Evolutionary conservation across 2,888 invertebrate genomes (phyloP), one percentile per base, ranked within the genome.

Genomic region (Mesorhabditis sp.): DNA sequence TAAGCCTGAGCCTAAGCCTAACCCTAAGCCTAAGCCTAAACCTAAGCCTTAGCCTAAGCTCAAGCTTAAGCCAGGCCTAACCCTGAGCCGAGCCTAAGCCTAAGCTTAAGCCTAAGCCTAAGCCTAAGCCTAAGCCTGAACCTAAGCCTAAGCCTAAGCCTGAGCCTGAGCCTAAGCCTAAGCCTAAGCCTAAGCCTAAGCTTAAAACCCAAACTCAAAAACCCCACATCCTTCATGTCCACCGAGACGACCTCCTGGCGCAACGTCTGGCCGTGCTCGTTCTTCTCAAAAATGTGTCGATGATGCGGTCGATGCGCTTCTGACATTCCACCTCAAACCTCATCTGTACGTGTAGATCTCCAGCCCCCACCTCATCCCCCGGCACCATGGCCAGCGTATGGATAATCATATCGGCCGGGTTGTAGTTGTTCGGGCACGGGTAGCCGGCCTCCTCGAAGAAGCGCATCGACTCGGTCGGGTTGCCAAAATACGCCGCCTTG

Each of bases 341-440:
- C n/a, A 50, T 13, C 7, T 13, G 58, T 50, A n/a, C 2, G 58
- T 13, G 58, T n/a, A 50, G n/a, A 7, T 50, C n/a, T 50, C n/a
- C 58, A 50, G 58, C n/a, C 58, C 28, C 28, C n/a, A 90, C 90
- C 86, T 94, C 94, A 5, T 91, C 89, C 0, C 92, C 92, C 0
- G 94, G 94, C 0, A 92, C 90, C 2, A 94, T 91, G 0, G 95
- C 93, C 76, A 95, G 87, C 4, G 92, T 90, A 85, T 94, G 92
- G 65, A 95, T 92, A 87, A 92, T 94, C 87, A 92, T 93, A 87
- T 96, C 95, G 0, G 94, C 94, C 4, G 95, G 94, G 86, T 95
- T 95, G 87, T 92, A 94, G 86, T 93, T 94, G 4, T 90, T 90
- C 0, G 95, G 95, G 85, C 87, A 87, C 2, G 78, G 79, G 68